A percentile compares a stretch with the other conserved stretches of the same genome.
Evolutionary conservation across 1,140 invertebrate species (phyloP).

Genomic region (Chelonus insularis): DNA sequence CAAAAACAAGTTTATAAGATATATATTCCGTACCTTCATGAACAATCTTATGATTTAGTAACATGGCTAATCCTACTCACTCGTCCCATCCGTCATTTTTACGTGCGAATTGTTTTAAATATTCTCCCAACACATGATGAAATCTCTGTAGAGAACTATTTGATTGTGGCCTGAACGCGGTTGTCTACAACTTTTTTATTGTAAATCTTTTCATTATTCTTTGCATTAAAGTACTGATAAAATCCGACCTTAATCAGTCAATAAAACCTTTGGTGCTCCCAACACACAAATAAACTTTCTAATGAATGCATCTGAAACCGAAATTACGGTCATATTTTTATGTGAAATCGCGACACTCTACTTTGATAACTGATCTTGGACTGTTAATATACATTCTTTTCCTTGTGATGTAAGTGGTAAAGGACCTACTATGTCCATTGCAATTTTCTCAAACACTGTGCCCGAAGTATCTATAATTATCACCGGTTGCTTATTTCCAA

Average conservation of each 20-base stretch:
- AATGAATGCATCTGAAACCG: constrained; percentile 6
- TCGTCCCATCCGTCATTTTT: constrained; percentile 8
- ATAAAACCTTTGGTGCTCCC: background rate
- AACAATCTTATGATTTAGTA: background rate
- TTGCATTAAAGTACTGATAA: constrained; percentile 29
- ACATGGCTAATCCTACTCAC: background rate
- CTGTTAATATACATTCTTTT: constrained; percentile 9
- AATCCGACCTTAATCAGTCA: constrained; percentile 27
- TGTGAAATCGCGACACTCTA: background rate
- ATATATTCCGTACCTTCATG: constrained; percentile 10
- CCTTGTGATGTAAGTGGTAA: background rate
- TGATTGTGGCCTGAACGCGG: constrained; percentile 31
- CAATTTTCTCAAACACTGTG: too few relatives aligned
- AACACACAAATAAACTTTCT: constrained; percentile 7
- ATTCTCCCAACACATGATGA: constrained; percentile 33
- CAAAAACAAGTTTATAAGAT: constrained; percentile 6
- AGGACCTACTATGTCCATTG: too few relatives aligned
- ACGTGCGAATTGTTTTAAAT: constrained; percentile 20
- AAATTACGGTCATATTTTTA: background rate
- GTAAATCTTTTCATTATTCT: constrained; percentile 32
- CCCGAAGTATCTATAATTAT: background rate
- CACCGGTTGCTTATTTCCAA: background rate
- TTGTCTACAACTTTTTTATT: constrained; percentile 33
- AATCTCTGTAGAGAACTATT: constrained; percentile 36
- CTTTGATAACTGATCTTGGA: constrained; percentile 11